Base-by-base conservation (phyloP, 2,888 invertebrate genomes). In the Meloe dianella region DNA sequence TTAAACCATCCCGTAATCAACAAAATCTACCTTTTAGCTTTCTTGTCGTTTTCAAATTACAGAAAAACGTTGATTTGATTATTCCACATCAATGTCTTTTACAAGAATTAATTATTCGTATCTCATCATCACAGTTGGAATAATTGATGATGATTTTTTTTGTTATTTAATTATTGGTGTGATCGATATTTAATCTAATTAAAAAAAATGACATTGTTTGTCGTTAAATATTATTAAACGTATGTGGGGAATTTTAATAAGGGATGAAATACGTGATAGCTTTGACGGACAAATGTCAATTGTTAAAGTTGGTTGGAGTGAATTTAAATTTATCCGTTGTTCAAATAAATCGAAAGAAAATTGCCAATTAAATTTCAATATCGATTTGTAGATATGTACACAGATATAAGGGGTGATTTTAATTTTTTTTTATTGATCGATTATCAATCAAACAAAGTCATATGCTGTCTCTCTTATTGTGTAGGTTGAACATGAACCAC, bases 241-340 rank as follows among this genome's bases (percentile, higher is more conserved):
- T 17, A 47, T 47, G 47, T 47, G 47, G 20, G 47, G 47, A 47
- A 47, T 47, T 47, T 47, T 47, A 22, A 47, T 47, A 47, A 22
- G 47, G 47, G 47, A 47, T 47, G 47, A 47, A 47, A 22, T 47
- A 20, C 47, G 20, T 47, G 20, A 17, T 47, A 9, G 41, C 20
- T 20, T 47, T 47, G 47, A 47, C 47, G 20, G 47, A 20, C 47
- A 47, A 47, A 10, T 9, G 47, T 47, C 47, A 47, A 47, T 47
- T 47, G 20, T 47, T 47, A 8, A 47, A 10, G 20, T n/a, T 32
- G 3, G 7, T n/a, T 47, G 9, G 20, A 20, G 20, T 20, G 47
- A 47, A 47, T 47, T 20, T 47, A 20, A 47, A 22, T 41, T 41
- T n/a, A 41, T 17, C 47, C 47, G 9, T 47, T 47, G 20, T 3